Evolutionary conservation across 2,797 vertebrate genomes (phyloP).

Genomic region (Euthynnus affinis): DNA sequence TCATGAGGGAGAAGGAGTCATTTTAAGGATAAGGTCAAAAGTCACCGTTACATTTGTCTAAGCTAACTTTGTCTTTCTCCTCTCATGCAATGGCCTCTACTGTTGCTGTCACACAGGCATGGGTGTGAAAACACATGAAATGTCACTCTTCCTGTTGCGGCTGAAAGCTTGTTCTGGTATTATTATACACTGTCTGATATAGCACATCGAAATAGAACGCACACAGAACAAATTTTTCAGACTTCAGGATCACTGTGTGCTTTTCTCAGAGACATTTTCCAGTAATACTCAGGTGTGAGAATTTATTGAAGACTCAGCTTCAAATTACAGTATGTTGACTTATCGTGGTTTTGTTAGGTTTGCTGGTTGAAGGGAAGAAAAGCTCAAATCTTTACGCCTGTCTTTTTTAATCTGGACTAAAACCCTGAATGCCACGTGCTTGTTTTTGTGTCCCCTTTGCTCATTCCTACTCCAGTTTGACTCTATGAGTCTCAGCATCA

Average conservation of each 20-base stretch:
- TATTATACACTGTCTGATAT: background rate
- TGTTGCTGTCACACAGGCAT: slow-evolving; percentile 41
- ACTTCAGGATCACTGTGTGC: background rate
- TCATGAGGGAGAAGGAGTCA: too few relatives aligned
- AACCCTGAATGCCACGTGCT: slow-evolving; percentile 31
- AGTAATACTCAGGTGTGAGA: slow-evolving; percentile 14
- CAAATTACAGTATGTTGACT: slow-evolving; percentile 10
- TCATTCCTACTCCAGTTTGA: slow-evolving; percentile 23
- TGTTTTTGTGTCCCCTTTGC: background rate
- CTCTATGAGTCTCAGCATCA: slow-evolving; percentile 45
- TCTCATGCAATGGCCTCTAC: background rate
- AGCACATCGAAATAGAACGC: background rate
- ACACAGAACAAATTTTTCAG: background rate
- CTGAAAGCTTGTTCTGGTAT: background rate
- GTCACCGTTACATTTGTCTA: slow-evolving; percentile 5
- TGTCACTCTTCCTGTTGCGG: slow-evolving; percentile 3
- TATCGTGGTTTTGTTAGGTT: background rate
- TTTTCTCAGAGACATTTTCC: slow-evolving; percentile 16
- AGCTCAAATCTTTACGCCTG: background rate
- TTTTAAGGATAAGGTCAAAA: too few relatives aligned
- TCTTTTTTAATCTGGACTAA: background rate
- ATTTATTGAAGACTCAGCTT: slow-evolving; percentile 28
- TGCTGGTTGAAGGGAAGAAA: background rate
- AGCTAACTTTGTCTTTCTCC: slow-evolving; percentile 11
- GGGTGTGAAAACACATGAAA: slow-evolving; percentile 38